Evolutionary conservation across 92 coral and sea anemone genomes (phyloP), one percentile per base, ranked within the genome.

Genomic region (Zoanthus sansibaricus): DNA sequence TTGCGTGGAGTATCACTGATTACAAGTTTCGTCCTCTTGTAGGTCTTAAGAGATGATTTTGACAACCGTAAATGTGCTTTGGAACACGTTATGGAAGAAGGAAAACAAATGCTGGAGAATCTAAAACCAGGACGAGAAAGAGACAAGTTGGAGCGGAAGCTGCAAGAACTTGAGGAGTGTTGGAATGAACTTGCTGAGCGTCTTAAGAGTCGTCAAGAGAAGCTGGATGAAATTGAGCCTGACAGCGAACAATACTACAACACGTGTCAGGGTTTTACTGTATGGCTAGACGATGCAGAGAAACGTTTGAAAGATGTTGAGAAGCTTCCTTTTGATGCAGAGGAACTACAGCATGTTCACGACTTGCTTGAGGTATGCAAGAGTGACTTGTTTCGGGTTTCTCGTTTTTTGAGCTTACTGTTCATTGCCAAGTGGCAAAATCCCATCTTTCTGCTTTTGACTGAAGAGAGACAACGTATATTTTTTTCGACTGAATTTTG

Each of bases 241-340:
- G 92, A 92, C 71, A 98, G 96, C 8, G 91, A 90, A 18, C 83
- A 82, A 21, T 95, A 94, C 72, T 92, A 90, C 59, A 83, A 88
- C 82, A 52, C 86, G 32, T 91, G 90, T 48, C 92, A 88, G 66
- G 95, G 90, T 10, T 96, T 96, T 76, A 91, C 93, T 49, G 83
- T 83, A 76, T 96, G 99, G 99, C 85, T 96, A 16, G 83, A 82
- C 17, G 99, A 95, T 72, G 94, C 95, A 6, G 99, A 96, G 91
- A 91, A 85, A 70, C 90, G 91, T 72, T 54, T 93, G 77, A 86
- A 89, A 78, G 87, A 89, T 44, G 88, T 94, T 72, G 94, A 93
- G 49, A 91, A 90, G 56, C 89, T 94, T 71, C 95, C 94, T 37
- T 86, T 89, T 82, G 94, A 93, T 89, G 91, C 95, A 55, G 98